These are phyloP conservation scores for Chymomyza amoena DNA, from an alignment of 2,888 invertebrate species.

Conservation along the genomic window DNA sequence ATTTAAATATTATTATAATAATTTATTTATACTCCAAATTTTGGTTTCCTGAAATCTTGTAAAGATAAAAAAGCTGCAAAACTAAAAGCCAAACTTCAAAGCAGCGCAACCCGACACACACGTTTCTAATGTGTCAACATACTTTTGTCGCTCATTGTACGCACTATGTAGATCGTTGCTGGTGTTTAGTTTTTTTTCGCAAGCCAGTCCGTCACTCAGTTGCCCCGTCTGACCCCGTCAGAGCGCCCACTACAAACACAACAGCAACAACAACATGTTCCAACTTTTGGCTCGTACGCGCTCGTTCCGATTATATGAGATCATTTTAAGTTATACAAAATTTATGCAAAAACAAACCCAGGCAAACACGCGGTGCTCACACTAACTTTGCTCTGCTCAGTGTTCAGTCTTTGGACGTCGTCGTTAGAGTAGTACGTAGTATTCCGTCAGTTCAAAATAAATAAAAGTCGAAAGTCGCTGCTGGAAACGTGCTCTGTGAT, in stretches of 20 bases:
- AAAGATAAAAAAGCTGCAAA: too few species aligned
- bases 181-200: conserved; percentile 12
- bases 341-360: conserved; percentile 48
- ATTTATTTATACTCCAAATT: too few species aligned
- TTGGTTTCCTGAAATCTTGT: too few species aligned
- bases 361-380: neutral
- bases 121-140: neutral
- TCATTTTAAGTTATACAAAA: conserved; percentile 57
- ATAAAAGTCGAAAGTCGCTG: neutral
- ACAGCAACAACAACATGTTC: conserved; percentile 13
- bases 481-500: conserved; percentile 60
- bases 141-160: conserved; percentile 4
- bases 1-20: too few species aligned
- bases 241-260: conserved; percentile 10
- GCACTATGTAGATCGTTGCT: neutral
- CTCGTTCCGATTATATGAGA: conserved; percentile 67
- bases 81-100: too few species aligned
- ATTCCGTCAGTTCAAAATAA: neutral
- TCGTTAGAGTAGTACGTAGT: neutral
- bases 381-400: neutral
- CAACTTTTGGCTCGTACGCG: conserved; percentile 5
- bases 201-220: neutral
- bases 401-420: neutral
- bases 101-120: neutral
- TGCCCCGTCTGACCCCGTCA: neutral